Evolutionary conservation across 2,888 invertebrate species (phyloP).

Genomic region (Dorcus hopei): DNA sequence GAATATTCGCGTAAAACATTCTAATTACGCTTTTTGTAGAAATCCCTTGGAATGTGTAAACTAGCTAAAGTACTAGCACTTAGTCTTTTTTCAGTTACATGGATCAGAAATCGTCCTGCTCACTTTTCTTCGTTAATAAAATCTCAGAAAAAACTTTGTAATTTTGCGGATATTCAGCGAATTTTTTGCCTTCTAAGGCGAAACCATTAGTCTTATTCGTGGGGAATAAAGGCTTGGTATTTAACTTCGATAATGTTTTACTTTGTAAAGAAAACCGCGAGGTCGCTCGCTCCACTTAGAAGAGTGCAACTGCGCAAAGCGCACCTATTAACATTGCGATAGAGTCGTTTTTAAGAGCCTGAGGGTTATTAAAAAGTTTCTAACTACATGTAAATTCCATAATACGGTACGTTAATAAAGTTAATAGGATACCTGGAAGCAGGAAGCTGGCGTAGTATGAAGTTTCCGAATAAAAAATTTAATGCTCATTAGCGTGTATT

Average conservation of each 20-base stretch:
- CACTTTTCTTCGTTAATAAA: constrained; percentile 37
- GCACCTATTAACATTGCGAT: constrained; percentile 26
- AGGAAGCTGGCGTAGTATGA: constrained; percentile 19
- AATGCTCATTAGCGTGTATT: background rate
- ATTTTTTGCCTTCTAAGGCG: constrained; percentile 35
- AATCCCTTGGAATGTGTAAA: background rate
- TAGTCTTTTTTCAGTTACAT: background rate
- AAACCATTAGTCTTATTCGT: constrained; percentile 34
- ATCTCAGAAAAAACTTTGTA: constrained; percentile 36
- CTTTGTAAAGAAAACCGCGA: background rate
- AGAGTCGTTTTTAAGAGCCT: constrained; percentile 30
- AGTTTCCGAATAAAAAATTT: constrained; percentile 28
- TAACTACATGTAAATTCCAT: constrained; percentile 39
- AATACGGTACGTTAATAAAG: constrained; percentile 33
- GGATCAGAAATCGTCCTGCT: constrained; percentile 7
- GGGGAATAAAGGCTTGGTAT: constrained; percentile 17
- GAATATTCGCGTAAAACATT: constrained; percentile 5
- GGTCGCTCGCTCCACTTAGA: constrained; percentile 6
- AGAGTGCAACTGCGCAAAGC: constrained; percentile 24
- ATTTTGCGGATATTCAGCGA: constrained; percentile 37
- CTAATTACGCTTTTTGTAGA: background rate
- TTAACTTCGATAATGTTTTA: constrained; percentile 19
- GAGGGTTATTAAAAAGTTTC: constrained; percentile 38
- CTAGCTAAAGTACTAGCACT: background rate
- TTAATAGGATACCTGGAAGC: constrained; percentile 30